These are phyloP conservation scores for Diuraphis noxia DNA, from an alignment of 1,140 invertebrate species.

Conservation along the genomic window DNA sequence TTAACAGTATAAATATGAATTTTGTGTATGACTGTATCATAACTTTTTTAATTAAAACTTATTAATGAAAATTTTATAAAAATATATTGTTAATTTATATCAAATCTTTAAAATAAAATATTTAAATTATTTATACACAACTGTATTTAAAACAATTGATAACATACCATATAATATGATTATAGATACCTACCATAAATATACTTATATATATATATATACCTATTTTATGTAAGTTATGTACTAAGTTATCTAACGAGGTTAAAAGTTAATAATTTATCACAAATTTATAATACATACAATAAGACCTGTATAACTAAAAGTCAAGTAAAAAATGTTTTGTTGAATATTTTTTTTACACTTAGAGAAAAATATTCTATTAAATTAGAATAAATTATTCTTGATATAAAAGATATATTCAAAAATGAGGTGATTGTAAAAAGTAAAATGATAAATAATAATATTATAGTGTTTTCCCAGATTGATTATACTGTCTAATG, in stretches of 20 bases:
- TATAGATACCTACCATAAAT: background rate
- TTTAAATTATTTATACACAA: background rate
- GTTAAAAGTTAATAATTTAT: background rate
- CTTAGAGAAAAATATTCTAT: background rate
- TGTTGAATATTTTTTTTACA: background rate
- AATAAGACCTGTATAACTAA: background rate
- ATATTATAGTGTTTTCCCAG: background rate
- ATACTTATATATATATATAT: too few relatives aligned
- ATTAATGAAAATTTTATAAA: background rate
- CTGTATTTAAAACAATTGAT: background rate
- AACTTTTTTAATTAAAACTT: slow-evolving; percentile 28
- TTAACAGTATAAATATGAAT: background rate
- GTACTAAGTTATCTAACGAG: background rate
- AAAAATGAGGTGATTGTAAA: background rate
- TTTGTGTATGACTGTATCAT: background rate
- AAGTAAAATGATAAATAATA: background rate
- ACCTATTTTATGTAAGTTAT: too few relatives aligned
- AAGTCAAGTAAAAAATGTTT: background rate
- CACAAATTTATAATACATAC: background rate
- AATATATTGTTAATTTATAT: background rate
- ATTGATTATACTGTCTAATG: background rate
- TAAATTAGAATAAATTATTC: background rate
- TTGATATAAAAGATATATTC: background rate
- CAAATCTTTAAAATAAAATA: background rate
- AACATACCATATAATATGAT: background rate